Evolutionary conservation across 2,888 invertebrate genomes (phyloP), one percentile per base, ranked within the genome.

Genomic region (Pollenia amentaria): DNA sequence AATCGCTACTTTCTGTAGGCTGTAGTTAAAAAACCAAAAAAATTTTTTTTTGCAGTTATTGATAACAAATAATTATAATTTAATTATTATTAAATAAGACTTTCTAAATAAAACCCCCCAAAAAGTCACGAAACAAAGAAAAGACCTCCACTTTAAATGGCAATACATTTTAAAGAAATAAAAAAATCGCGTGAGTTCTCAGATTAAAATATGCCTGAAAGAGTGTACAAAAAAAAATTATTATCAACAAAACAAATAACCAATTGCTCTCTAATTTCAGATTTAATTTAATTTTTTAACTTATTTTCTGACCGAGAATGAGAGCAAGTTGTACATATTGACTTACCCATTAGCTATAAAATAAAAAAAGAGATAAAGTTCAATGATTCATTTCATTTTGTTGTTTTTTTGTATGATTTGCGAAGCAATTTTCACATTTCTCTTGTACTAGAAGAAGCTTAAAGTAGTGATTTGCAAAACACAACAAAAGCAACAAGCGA

Each of bases 311-410:
- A 29, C 3, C 29, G 29, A 29, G 29, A 6, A 29, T 29, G 29
- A 29, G 29, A 29, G 29, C 29, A 29, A 29, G 6, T 6, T 29
- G 29, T 29, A 29, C 0, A 29, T 29, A 29, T 29, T 29, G 3
- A 29, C 29, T 29, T 29, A 29, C 29, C 29, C 29, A 29, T 29
- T 29, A 29, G 4, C 29, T 29, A 29, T 29, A 29, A 29, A 29
- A 48, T 51, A 51, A 51, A 12, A 69, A 38, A 8, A n/a, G 14
- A 38, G 14, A 78, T 48, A 44, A 69, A 79, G 84, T 79, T 78
- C 67, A 84, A 84, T 84, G 79, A 79, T 73, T 84, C 84, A 84
- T 79, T 69, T 73, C 60, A 60, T 65, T 60, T 67, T 62, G 51
- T 16, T 62, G 51, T 14, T 64, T 44, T 40, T 48, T 67, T 29